Conservation (phyloP, 1,140 invertebrate species). For the Lasaia peninsularis region DNA sequence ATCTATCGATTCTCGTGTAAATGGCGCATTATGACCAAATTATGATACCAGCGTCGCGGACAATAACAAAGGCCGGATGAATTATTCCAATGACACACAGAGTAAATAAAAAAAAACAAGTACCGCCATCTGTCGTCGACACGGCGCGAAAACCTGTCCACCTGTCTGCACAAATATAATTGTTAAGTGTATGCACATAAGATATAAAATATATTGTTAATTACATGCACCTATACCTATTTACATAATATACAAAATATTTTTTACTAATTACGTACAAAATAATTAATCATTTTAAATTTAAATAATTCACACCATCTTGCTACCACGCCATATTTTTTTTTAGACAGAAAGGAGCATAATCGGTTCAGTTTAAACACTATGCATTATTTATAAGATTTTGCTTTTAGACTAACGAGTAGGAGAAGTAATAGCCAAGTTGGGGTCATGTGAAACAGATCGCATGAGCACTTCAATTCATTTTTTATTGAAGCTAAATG, state of each 20-base stretch:
- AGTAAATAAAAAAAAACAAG: slow-evolving; percentile 35
- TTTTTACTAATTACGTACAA: neutral
- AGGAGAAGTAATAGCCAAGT: too few species aligned
- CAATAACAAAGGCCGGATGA: slow-evolving; percentile 27
- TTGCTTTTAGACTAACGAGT: too few species aligned
- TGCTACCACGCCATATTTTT: too few species aligned
- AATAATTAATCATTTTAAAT: neutral
- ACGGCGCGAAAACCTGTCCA: slow-evolving; percentile 61
- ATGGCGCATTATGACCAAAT: neutral
- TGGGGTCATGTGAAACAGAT: too few species aligned
- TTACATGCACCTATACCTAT: slow-evolving; percentile 22
- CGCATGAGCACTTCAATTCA: too few species aligned
- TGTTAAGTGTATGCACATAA: slow-evolving; percentile 29
- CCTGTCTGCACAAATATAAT: slow-evolving; percentile 61
- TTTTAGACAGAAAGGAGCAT: too few species aligned
- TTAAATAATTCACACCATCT: neutral
- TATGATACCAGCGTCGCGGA: slow-evolving; percentile 12
- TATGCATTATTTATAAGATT: too few species aligned
- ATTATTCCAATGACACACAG: slow-evolving; percentile 33
- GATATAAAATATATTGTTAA: slow-evolving; percentile 27
- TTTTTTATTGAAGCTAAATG: too few species aligned
- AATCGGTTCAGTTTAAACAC: too few species aligned
- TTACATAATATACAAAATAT: neutral
- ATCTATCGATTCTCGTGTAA: neutral
- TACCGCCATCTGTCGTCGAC: slow-evolving; percentile 56